Percentiles rank a stretch among this genome's conserved stretches.
These are phyloP conservation scores for Cantharis nigra DNA, from an alignment of 2,888 invertebrate species.

Conservation along the genomic window DNA sequence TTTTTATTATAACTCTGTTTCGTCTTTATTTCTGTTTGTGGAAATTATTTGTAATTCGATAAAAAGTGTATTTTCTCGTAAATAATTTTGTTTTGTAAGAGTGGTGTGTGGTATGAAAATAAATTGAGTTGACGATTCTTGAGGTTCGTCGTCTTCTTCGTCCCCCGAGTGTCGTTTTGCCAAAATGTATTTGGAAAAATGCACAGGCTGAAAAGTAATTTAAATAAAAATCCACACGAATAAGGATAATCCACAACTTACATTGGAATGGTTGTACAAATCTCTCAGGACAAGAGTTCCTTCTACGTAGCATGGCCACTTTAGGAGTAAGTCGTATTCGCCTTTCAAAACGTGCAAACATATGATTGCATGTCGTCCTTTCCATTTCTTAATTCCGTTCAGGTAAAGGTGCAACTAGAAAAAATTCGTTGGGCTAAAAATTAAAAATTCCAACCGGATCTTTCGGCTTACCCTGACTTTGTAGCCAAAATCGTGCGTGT, in stretches of 20 bases:
- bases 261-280: constrained; percentile 50
- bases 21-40: constrained; percentile 28
- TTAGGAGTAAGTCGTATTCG: constrained; percentile 71
- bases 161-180: constrained; percentile 59
- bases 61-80: constrained; percentile 66
- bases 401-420: constrained; percentile 68
- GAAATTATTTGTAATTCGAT: constrained; percentile 60
- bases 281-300: constrained; percentile 70
- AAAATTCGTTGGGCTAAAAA: neutral
- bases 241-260: constrained; percentile 32
- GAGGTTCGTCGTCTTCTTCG: constrained; percentile 53
- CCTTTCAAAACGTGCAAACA: constrained; percentile 71
- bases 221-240: neutral
- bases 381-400: constrained; percentile 79
- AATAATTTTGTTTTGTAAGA: constrained; percentile 63
- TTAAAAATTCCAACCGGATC: neutral
- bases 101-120: constrained; percentile 70
- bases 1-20: constrained; percentile 33
- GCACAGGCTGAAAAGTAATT: constrained; percentile 59
- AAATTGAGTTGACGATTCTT: constrained; percentile 60
- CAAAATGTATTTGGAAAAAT: constrained; percentile 67
- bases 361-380: constrained; percentile 71
- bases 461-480: constrained; percentile 64
- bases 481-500: constrained; percentile 75
- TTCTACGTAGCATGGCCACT: constrained; percentile 74